These are phyloP conservation scores for Colaptes auratus DNA, from an alignment of 2,113 vertebrate species.

Conservation along the genomic window DNA sequence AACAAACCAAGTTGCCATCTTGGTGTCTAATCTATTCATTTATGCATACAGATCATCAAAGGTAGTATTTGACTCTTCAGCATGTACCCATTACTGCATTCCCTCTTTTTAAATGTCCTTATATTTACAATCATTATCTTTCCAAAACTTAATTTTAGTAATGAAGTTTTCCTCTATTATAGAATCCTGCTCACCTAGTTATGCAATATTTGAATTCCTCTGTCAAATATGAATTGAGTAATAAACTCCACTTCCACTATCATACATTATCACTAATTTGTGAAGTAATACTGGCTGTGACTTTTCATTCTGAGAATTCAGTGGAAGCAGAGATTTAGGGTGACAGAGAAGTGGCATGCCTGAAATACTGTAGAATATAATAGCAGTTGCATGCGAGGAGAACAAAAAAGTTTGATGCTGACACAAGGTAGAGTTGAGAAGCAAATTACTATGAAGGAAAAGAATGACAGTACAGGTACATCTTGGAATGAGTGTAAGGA, in stretches of 20 bases:
- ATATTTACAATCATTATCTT: background rate
- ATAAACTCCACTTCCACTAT: background rate
- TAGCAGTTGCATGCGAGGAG: background rate
- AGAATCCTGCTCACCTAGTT: background rate
- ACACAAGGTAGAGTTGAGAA: background rate
- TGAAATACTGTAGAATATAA: background rate
- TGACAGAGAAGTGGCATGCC: background rate
- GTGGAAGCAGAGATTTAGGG: background rate
- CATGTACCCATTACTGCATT: background rate
- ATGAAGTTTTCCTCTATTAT: background rate
- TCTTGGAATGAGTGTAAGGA: background rate
- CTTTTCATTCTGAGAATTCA: constrained; percentile 12
- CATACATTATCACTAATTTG: background rate
- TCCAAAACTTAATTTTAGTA: background rate
- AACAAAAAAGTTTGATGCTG: background rate
- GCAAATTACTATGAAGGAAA: constrained; percentile 10
- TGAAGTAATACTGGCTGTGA: constrained; percentile 1
- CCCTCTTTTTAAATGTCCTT: background rate
- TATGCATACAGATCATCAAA: background rate
- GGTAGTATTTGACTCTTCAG: background rate
- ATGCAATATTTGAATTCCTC: background rate
- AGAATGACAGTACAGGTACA: background rate
- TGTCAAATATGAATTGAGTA: background rate
- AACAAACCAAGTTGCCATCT: background rate
- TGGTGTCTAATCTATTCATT: background rate